Conservation (phyloP, 2,113 vertebrate genomes). For the Cygnus buccinator region DNA sequence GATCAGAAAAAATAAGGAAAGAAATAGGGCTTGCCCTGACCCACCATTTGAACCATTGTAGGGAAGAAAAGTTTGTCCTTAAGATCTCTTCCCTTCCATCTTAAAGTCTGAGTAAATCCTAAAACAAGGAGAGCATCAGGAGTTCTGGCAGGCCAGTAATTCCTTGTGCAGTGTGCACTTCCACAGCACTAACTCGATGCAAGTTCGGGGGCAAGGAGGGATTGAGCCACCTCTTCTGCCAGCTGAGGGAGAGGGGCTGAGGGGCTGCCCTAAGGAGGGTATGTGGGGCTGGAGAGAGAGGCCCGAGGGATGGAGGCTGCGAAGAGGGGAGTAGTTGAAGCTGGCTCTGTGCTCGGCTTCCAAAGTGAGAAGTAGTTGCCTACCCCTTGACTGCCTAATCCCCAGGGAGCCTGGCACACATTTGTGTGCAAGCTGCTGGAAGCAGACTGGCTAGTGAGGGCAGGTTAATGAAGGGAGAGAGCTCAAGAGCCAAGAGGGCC, state of each 20-base stretch:
- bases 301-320: neutral
- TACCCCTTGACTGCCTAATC: fast-evolving
- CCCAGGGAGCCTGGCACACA: fast-evolving
- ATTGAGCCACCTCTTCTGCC: neutral
- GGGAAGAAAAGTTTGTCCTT: neutral
- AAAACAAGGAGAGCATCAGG: neutral
- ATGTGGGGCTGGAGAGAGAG: neutral
- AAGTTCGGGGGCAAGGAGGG: neutral
- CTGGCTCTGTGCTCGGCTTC: neutral
- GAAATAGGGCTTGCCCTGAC: neutral
- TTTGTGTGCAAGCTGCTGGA: neutral
- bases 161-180: neutral
- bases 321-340: neutral
- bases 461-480: neutral
- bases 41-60: neutral
- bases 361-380: neutral
- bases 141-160: neutral
- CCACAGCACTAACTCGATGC: neutral
- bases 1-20: neutral
- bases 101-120: neutral
- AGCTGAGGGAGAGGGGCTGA: neutral
- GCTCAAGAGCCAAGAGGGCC: neutral
- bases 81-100: fast-evolving
- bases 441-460: neutral
- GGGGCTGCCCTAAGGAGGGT: neutral